Base-by-base conservation (phyloP, 2,797 vertebrate genomes). In the Manis crassicaudata region DNA sequence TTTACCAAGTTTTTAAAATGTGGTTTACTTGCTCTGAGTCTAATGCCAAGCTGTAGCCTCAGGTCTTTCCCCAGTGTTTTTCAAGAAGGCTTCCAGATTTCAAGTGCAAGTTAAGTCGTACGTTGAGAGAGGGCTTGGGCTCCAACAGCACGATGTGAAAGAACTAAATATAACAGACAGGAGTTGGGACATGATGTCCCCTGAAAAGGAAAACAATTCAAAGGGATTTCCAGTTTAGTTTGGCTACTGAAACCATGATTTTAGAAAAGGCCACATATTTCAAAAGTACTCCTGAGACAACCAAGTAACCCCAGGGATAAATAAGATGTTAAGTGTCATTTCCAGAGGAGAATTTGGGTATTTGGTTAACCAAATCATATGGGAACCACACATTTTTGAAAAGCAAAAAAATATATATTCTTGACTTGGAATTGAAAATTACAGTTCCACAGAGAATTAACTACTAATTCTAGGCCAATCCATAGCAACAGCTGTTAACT, bases 401-500 rank as follows among this genome's bases (percentile, higher is more conserved):
- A 92, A 35, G 56, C 29, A 85, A 7, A 18, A 63, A 35, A 75
- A 58, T 84, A 75, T 35, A 73, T 18, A 97, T 79, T 87, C 91
- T 96, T 67, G 76, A 63, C 79, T 70, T 94, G 54, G 76, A 96
- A 94, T 43, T 95, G 95, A 95, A 98, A 97, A 96, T 95, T 81
- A 93, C 37, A 92, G 60, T 92, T 88, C 96, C 84, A 56, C 0
- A 0, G 94, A 97, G 92, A 96, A 95, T 4, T 60, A 87, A 76
- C 81, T 93, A 58, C 97, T 95, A 91, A 96, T 94, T 96, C 96
- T n/a, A 92, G 91, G 83, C 76, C 96, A 92, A 90, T n/a, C 96
- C 95, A 76, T 40, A 62, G 83, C 91, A 96, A 90, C 96, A 97
- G 94, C 95, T 95, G 95, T 95, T 95, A 65, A 65, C 67, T 54